phyloP scores from a whole-genome alignment of 2,888 invertebrate genomes.

The Zaprionus obscuricornis region DNA sequence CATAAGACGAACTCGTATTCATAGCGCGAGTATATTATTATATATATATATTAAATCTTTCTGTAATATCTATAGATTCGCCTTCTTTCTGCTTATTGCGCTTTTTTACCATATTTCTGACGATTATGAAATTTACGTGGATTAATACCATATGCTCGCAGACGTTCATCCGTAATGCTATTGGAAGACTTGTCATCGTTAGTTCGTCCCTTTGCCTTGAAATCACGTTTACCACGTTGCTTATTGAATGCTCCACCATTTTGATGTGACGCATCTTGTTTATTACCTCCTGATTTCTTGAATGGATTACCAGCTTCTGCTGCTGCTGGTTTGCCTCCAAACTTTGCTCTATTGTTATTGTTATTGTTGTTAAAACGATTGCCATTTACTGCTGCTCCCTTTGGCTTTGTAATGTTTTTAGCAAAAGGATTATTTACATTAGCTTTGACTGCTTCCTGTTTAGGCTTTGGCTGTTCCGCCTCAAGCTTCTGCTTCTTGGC shows the following conservation, averaged over 20 bases:
- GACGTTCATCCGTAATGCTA: slow-evolving; percentile 88
- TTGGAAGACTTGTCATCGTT: slow-evolving; percentile 31
- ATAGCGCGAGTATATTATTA: background rate
- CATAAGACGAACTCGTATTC: slow-evolving; percentile 24
- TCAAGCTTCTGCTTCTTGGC: background rate
- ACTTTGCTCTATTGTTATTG: too few relatives aligned
- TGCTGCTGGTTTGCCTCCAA: slow-evolving; percentile 15
- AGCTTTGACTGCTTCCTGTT: background rate
- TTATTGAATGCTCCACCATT: slow-evolving; percentile 27
- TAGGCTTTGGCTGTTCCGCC: background rate
- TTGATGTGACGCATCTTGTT: background rate
- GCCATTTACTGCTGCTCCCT: background rate
- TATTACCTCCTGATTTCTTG: slow-evolving; percentile 34
- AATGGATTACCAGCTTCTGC: slow-evolving; percentile 50
- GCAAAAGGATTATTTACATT: slow-evolving; percentile 34
- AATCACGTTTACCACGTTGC: slow-evolving; percentile 52
- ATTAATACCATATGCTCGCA: slow-evolving; percentile 96
- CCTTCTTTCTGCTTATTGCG: slow-evolving; percentile 23
- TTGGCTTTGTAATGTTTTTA: slow-evolving; percentile 12
- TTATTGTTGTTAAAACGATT: slow-evolving; percentile 30
- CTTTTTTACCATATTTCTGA: slow-evolving; percentile 75
- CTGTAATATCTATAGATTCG: background rate
- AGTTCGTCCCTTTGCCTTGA: slow-evolving; percentile 50
- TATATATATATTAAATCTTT: slow-evolving; percentile 20
- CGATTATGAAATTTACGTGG: slow-evolving; percentile 89